Evolutionary conservation across 2,797 vertebrate species (phyloP).

Genomic region (Falco rusticolus): DNA sequence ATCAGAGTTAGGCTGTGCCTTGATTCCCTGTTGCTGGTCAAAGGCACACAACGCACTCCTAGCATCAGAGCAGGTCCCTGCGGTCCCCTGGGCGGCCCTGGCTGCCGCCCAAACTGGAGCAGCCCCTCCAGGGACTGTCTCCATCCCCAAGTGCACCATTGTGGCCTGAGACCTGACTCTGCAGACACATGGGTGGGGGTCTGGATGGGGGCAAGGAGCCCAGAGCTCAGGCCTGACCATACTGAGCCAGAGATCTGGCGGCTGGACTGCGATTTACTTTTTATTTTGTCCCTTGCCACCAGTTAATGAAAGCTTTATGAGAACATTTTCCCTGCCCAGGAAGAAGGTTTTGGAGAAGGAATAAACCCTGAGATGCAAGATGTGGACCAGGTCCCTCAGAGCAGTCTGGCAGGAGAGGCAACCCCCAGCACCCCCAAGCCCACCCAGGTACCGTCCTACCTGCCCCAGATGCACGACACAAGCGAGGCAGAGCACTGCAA

Average conservation of each 20-base stretch:
- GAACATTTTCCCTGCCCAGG: not conserved
- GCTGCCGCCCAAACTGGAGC: not conserved
- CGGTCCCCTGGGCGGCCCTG: not conserved
- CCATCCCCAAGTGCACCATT: not conserved
- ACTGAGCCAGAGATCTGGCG: not conserved
- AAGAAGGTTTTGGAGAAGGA: not conserved
- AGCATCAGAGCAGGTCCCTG: not conserved
- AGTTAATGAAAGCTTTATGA: not conserved
- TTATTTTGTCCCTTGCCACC: not conserved
- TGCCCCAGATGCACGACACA: not conserved
- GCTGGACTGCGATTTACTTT: not conserved
- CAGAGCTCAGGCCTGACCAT: not conserved
- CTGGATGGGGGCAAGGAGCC: not conserved
- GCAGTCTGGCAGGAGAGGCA: not conserved
- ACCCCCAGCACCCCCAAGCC: not conserved
- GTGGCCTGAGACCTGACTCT: not conserved
- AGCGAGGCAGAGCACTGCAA: not conserved
- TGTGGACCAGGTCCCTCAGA: not conserved
- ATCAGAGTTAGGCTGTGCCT: not conserved
- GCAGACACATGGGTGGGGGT: not conserved
- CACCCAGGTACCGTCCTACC: not conserved
- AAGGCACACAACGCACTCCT: not conserved
- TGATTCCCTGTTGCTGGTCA: not conserved
- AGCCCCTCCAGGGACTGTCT: not conserved
- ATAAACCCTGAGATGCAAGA: not conserved